A percentile compares a stretch with the other conserved stretches of the same genome.
Evolutionary conservation across 2,888 invertebrate genomes (phyloP).

Genomic region (Phragmatobia fuliginosa): DNA sequence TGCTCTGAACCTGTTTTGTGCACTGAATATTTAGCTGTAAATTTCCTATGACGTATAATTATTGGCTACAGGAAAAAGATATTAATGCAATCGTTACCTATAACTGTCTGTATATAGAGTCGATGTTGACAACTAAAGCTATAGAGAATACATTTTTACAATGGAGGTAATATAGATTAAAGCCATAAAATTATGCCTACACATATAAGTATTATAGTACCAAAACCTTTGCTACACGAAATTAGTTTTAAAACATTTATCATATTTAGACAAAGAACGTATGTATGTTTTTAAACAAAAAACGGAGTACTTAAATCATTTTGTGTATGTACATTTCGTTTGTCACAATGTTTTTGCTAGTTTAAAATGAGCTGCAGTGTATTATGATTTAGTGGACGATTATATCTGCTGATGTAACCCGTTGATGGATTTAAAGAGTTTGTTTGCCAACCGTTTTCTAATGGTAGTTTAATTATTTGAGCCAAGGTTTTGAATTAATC

Average conservation of each 20-base stretch:
- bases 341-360: conserved; percentile 25
- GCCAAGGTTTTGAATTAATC: conserved; percentile 17
- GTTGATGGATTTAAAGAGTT: conserved; percentile 36
- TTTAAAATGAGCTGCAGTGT: conserved; percentile 37
- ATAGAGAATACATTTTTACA: not conserved
- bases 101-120: not conserved
- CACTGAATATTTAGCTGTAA: not conserved
- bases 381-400: conserved; percentile 28
- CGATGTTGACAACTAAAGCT: too few species aligned
- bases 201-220: not conserved
- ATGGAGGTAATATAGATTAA: not conserved
- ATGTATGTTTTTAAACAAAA: not conserved
- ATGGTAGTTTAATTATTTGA: conserved; percentile 16
- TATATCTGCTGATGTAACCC: conserved; percentile 31
- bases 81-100: not conserved
- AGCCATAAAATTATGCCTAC: not conserved
- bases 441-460: conserved; percentile 37
- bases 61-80: not conserved
- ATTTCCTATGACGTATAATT: not conserved
- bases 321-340: conserved; percentile 29
- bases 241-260: not conserved
- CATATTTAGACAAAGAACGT: not conserved
- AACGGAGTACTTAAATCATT: conserved; percentile 34
- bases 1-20: not conserved
- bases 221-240: not conserved